Conservation (phyloP, 2,113 vertebrate species). For the Crotalus viridis region DNA sequence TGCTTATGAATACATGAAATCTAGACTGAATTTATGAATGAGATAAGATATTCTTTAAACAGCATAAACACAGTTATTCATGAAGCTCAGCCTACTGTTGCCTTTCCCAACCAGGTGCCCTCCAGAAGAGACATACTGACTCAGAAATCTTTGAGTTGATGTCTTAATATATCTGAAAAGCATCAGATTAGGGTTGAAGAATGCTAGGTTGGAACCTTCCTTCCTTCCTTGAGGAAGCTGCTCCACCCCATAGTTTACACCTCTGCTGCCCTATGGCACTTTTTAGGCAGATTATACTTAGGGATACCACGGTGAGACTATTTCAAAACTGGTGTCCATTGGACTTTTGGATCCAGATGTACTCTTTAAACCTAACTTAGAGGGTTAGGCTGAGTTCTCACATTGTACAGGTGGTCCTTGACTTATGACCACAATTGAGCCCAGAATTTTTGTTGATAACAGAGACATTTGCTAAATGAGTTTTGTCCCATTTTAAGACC, state of each 20-base stretch:
- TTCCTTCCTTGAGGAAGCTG: neutral
- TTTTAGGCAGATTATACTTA: neutral
- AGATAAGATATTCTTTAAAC: neutral
- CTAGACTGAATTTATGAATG: neutral
- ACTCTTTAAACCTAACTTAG: neutral
- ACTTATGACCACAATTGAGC: too few species aligned
- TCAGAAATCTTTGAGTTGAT: neutral
- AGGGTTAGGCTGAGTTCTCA: neutral
- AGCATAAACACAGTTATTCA: neutral
- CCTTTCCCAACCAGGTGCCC: neutral
- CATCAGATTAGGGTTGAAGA: neutral
- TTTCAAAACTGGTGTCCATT: neutral
- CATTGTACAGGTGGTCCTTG: too few species aligned
- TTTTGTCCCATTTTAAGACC: too few species aligned
- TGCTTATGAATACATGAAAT: neutral
- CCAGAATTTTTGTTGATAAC: too few species aligned
- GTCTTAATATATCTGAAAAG: neutral
- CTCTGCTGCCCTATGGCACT: neutral
- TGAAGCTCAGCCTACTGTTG: neutral
- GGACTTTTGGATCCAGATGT: neutral
- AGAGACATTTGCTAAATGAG: too few species aligned
- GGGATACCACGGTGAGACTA: neutral
- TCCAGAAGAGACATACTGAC: neutral
- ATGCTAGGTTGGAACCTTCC: neutral
- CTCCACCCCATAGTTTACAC: neutral